Conservation (phyloP, 2,888 invertebrate genomes). For the Coelinius sp. region DNA sequence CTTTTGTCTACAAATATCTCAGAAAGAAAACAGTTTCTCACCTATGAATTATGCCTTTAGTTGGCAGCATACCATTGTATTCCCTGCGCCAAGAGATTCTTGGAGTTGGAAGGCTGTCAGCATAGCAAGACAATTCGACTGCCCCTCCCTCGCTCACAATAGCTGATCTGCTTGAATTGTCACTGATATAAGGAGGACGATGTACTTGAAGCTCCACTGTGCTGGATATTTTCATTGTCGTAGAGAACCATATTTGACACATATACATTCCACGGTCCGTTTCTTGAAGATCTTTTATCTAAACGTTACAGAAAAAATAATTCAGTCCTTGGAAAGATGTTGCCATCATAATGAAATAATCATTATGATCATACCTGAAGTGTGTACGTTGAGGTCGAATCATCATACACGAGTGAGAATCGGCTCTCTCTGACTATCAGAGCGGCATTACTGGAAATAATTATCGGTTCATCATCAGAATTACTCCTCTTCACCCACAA, state of each 20-base stretch:
- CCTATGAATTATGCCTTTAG: conserved; percentile 88
- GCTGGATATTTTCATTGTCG: conserved; percentile 85
- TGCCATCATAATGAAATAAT: no score
- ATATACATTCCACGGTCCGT: conserved; percentile 91
- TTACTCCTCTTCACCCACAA: conserved; percentile 85
- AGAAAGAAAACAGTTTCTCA: no score
- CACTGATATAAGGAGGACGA: conserved; percentile 92
- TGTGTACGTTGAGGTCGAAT: conserved; percentile 85
- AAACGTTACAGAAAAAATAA: conserved; percentile 41
- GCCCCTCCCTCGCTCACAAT: conserved; percentile 83
- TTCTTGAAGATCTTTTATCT: conserved; percentile 94
- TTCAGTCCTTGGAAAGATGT: no score
- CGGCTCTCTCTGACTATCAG: conserved; percentile 89
- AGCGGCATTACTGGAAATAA: conserved; percentile 86
- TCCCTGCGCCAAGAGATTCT: conserved; percentile 92
- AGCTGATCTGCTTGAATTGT: conserved; percentile 90
- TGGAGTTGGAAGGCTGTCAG: conserved; percentile 88
- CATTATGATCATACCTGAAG: conserved; percentile 78
- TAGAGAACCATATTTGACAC: conserved; percentile 89
- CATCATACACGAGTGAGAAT: conserved; percentile 85
- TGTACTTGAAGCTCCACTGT: conserved; percentile 89
- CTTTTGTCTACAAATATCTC: no score
- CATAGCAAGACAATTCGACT: conserved; percentile 89
- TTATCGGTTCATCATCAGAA: conserved; percentile 77
- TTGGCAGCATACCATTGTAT: conserved; percentile 92